phyloP scores from a whole-genome alignment of 2,797 vertebrate species.

The Phataginus tetradactyla region DNA sequence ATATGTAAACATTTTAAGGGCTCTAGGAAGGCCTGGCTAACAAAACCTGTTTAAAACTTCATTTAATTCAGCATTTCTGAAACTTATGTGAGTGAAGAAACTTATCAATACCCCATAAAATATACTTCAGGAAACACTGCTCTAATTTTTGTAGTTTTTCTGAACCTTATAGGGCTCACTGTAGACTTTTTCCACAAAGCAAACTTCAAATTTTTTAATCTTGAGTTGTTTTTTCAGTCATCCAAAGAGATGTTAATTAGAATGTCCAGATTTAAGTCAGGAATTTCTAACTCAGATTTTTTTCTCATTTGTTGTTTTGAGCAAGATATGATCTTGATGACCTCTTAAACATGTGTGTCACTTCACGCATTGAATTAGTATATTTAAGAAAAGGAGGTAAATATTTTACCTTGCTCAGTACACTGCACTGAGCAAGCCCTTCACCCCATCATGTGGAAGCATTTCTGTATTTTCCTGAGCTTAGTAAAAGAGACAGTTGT shows the following conservation, averaged over 20 bases:
- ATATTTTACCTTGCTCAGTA: not conserved
- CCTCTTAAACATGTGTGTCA: constrained; percentile 30
- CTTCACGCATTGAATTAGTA: constrained; percentile 17
- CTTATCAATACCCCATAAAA: not conserved
- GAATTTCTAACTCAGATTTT: constrained; percentile 12
- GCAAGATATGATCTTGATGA: not conserved
- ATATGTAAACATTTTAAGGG: constrained; percentile 16
- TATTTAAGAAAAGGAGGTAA: constrained; percentile 46
- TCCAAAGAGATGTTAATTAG: not conserved
- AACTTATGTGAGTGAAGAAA: not conserved
- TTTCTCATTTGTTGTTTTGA: constrained; percentile 54
- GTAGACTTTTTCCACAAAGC: constrained; percentile 6
- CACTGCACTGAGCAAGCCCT: not conserved
- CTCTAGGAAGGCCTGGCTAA: not conserved
- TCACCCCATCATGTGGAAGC: not conserved
- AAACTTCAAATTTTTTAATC: not conserved
- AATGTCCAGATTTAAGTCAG: not conserved
- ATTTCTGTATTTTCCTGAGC: constrained; percentile 24
- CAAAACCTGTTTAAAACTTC: not conserved
- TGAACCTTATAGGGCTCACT: not conserved
- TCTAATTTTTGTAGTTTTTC: constrained; percentile 45
- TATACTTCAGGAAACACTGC: not conserved
- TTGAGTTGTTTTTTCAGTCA: not conserved
- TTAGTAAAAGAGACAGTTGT: constrained; percentile 31
- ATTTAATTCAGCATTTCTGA: constrained; percentile 7